Conservation (phyloP, 1,140 invertebrate species). For the Zaprionus africanus region DNA sequence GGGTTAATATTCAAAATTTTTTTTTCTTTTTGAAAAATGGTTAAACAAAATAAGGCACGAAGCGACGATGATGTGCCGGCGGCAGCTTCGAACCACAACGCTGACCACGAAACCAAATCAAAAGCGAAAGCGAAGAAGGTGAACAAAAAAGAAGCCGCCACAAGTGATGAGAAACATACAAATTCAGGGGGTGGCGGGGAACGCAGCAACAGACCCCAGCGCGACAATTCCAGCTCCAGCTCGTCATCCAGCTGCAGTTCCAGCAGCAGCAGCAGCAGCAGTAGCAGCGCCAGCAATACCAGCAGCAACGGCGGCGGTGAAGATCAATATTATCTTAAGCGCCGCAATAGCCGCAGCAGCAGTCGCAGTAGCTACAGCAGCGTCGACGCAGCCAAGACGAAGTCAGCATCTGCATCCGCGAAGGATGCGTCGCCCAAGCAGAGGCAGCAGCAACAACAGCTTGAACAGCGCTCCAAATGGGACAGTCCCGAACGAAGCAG, state of each 20-base stretch:
- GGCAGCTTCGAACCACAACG: neutral
- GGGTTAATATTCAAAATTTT: neutral
- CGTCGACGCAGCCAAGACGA: slow-evolving; percentile 10
- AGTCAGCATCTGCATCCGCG: no score
- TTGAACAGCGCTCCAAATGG: slow-evolving; percentile 76
- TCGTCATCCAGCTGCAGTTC: slow-evolving; percentile 28
- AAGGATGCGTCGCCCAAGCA: neutral
- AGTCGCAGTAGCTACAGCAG: slow-evolving; percentile 17
- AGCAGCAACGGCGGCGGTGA: slow-evolving; percentile 13
- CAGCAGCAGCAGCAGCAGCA: slow-evolving; percentile 11
- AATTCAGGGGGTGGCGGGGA: neutral
- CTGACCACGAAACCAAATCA: slow-evolving; percentile 28
- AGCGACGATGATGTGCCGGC: neutral
- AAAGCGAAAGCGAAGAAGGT: slow-evolving; percentile 10
- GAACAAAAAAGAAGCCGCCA: slow-evolving; percentile 14
- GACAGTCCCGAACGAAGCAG: slow-evolving; percentile 61
- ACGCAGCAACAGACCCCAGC: slow-evolving; percentile 19
- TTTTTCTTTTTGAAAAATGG: slow-evolving; percentile 2
- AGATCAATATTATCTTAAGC: neutral
- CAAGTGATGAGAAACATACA: slow-evolving; percentile 10
- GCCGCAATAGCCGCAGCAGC: slow-evolving; percentile 18
- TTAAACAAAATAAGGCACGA: slow-evolving; percentile 25
- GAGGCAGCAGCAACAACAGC: slow-evolving; percentile 14
- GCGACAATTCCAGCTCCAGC: slow-evolving; percentile 35
- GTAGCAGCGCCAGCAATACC: slow-evolving; percentile 8